Evolutionary conservation across 1,140 invertebrate genomes (phyloP), one percentile per base, ranked within the genome.

Genomic region (Philopotamus ludificatus): DNA sequence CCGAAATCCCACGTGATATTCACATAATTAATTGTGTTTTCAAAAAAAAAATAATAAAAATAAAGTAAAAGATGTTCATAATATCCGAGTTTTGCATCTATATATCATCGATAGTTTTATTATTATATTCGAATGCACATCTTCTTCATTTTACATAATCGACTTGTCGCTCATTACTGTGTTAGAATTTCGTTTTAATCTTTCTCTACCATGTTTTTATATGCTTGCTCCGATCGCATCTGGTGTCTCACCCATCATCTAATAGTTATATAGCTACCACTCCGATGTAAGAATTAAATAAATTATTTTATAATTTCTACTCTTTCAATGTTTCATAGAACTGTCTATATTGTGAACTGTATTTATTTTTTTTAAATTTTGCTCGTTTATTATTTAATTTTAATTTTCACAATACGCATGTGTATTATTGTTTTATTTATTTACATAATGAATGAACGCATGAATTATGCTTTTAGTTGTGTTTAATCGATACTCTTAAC

Each of bases 271-370:
- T 81, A 72, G 76, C 79, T 71, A 82, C 82, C 74, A 84, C 83
- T 72, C 83, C 83, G 81, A 82, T 86, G 84, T 86, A 86, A 85
- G 84, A 79, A 73, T 59, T 58, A 3, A 72, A 70, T 54, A 71
- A 42, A 49, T 22, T 65, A 44, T n/a, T 26, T 15, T 65, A 28
- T 26, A 16, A 20, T 39, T 63, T 41, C 49, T 42, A 18, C 49
- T 16, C 26, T 49, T 18, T 21, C 22, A 63, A 63, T 63, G 60
- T 28, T 18, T 28, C n/a, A n/a, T n/a, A n/a, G n/a, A n/a, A n/a
- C n/a, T n/a, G n/a, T n/a, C n/a, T n/a, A n/a, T n/a, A n/a, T n/a
- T n/a, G n/a, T n/a, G n/a, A n/a, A n/a, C n/a, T n/a, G n/a, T n/a
- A n/a, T n/a, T n/a, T n/a, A n/a, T n/a, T n/a, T n/a, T n/a, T n/a